A percentile compares a stretch with the other conserved stretches of the same genome.
Conservation (phyloP, 1,140 invertebrate genomes). For the Micrasema minimum region DNA sequence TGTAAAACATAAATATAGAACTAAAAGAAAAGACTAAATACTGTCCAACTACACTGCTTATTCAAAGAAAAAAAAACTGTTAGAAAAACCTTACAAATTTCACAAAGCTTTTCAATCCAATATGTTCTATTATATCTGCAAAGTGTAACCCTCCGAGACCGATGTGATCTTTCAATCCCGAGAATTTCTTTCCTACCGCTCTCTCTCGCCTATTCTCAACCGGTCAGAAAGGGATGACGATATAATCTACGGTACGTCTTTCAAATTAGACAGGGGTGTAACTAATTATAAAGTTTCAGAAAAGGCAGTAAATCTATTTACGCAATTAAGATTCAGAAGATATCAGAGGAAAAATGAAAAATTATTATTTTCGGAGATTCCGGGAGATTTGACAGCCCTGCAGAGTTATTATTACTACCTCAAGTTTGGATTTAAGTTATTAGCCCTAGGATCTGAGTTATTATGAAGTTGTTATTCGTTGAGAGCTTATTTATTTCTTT, state of each 20-base stretch:
- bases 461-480: no score
- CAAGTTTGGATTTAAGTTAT: no score
- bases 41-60: no score
- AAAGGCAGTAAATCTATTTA: slow-evolving; percentile 32
- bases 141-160: slow-evolving; percentile 1
- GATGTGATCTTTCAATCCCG: slow-evolving; percentile 1
- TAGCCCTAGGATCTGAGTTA: no score
- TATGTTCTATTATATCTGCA: neutral
- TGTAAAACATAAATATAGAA: no score
- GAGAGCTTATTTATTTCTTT: no score
- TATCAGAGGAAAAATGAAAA: slow-evolving; percentile 3
- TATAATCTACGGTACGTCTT: neutral
- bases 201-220: neutral
- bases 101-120: slow-evolving; percentile 8
- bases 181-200: neutral
- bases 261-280: no score
- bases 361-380: slow-evolving; percentile 1
- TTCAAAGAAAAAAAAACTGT: no score
- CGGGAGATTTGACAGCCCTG: neutral
- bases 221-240: neutral
- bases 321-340: slow-evolving; percentile 28
- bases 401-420: no score
- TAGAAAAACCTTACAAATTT: no score
- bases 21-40: no score
- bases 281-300: slow-evolving; percentile 20